phyloP scores from a whole-genome alignment of 2,888 invertebrate genomes.

The Eumerus sabulonum region DNA sequence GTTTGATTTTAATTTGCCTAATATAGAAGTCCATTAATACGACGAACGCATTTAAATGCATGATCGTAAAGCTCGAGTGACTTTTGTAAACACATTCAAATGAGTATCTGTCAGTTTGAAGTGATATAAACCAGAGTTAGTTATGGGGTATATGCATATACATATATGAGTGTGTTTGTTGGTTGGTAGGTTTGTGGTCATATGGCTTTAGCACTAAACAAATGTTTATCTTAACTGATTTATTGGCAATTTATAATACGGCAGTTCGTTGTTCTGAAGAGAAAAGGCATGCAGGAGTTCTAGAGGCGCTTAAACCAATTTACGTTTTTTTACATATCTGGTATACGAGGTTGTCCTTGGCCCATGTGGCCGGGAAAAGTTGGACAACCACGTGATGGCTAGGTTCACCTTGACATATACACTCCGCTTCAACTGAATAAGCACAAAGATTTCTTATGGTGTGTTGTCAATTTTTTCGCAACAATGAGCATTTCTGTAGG shows the following conservation, averaged over 20 bases:
- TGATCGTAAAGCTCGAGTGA: conserved; percentile 10
- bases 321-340: too few species aligned
- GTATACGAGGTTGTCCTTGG: too few species aligned
- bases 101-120: conserved; percentile 14
- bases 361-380: too few species aligned
- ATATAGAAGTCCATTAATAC: conserved; percentile 19
- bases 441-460: too few species aligned
- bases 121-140: conserved; percentile 59
- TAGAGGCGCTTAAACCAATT: too few species aligned
- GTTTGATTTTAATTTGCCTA: conserved; percentile 19
- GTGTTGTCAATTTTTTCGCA: too few species aligned
- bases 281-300: too few species aligned
- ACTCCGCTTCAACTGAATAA: too few species aligned
- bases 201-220: conserved; percentile 17
- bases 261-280: background rate
- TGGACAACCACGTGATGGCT: too few species aligned
- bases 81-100: conserved; percentile 5
- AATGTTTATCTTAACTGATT: conserved; percentile 55
- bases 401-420: too few species aligned
- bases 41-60: conserved; percentile 8
- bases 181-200: too few species aligned
- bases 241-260: conserved; percentile 21
- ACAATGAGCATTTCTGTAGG: too few species aligned
- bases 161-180: conserved; percentile 19
- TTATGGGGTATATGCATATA: conserved; percentile 20